Conservation (phyloP, 2,888 invertebrate genomes). For the Tubulanus polymorphus region DNA sequence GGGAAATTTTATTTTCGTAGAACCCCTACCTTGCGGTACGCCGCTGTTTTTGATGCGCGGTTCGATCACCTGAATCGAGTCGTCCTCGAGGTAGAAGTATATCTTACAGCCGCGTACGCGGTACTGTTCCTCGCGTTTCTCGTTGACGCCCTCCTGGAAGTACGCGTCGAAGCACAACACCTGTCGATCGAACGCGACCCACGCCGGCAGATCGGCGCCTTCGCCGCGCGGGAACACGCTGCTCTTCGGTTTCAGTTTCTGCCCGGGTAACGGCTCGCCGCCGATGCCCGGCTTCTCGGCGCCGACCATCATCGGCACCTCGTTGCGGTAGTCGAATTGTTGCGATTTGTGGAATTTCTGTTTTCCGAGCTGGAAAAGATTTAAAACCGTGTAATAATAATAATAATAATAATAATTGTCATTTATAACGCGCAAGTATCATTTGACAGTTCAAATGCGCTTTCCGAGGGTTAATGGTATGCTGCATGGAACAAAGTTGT, state of each 20-base stretch:
- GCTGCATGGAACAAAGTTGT: too few species aligned
- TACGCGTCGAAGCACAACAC: conserved; percentile 73
- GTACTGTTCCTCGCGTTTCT: conserved; percentile 65
- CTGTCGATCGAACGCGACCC: conserved; percentile 85
- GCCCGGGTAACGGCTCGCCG: conserved; percentile 58
- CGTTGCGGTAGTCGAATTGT: conserved; percentile 60
- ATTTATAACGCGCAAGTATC: too few species aligned
- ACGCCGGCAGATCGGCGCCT: conserved; percentile 72
- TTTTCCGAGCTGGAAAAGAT: conserved; percentile 60
- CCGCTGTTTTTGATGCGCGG: conserved; percentile 80
- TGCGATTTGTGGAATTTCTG: conserved; percentile 64
- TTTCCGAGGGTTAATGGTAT: too few species aligned
- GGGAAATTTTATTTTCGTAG: too few species aligned
- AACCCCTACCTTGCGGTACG: conserved; percentile 75
- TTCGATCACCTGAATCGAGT: conserved; percentile 81
- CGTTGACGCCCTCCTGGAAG: conserved; percentile 76
- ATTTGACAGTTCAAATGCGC: too few species aligned
- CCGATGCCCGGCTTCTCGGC: conserved; percentile 64
- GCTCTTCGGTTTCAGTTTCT: conserved; percentile 60
- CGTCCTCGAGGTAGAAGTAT: conserved; percentile 84
- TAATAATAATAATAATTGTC: background rate
- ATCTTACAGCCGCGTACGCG: conserved; percentile 77
- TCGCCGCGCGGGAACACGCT: conserved; percentile 73
- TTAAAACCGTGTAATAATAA: background rate
- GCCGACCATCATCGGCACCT: conserved; percentile 56